Evolutionary conservation across 2,797 vertebrate genomes (phyloP).

Genomic region (Parauchenoglanis ngamensis): DNA sequence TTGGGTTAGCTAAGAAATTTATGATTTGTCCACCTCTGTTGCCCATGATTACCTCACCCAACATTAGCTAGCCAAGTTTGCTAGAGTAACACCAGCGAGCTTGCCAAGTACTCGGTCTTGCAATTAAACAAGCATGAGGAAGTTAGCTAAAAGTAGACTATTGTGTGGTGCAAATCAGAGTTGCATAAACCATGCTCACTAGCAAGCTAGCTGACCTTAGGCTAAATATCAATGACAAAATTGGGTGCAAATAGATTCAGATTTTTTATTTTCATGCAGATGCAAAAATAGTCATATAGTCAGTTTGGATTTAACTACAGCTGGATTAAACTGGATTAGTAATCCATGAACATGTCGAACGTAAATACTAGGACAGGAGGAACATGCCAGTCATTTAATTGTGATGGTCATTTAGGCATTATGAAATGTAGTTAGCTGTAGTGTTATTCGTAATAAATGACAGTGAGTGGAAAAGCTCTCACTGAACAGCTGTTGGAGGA

Average conservation of each 20-base stretch:
- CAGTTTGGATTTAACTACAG: slow-evolving; percentile 7
- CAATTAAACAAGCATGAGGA: neutral
- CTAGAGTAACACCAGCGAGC: neutral
- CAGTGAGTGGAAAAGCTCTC: slow-evolving; percentile 9
- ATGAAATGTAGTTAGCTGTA: neutral
- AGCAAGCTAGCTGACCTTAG: neutral
- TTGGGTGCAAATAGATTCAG: neutral
- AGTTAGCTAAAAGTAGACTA: neutral
- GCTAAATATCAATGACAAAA: neutral
- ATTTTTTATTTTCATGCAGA: neutral
- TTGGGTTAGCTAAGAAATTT: neutral
- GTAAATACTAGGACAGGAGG: neutral
- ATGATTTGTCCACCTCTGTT: neutral
- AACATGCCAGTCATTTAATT: slow-evolving; percentile 10
- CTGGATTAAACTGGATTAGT: slow-evolving; percentile 27
- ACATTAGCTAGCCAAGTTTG: neutral
- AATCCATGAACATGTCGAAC: neutral
- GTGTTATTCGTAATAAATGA: slow-evolving; percentile 17
- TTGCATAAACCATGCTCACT: neutral
- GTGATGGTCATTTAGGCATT: neutral
- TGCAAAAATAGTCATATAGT: neutral
- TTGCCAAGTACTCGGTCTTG: neutral
- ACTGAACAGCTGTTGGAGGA: slow-evolving; percentile 13
- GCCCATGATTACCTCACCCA: neutral
- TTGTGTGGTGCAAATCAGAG: too few relatives aligned